Evolutionary conservation across 2,113 vertebrate species (phyloP), one percentile per base, ranked within the genome.

Genomic region (Riparia riparia): DNA sequence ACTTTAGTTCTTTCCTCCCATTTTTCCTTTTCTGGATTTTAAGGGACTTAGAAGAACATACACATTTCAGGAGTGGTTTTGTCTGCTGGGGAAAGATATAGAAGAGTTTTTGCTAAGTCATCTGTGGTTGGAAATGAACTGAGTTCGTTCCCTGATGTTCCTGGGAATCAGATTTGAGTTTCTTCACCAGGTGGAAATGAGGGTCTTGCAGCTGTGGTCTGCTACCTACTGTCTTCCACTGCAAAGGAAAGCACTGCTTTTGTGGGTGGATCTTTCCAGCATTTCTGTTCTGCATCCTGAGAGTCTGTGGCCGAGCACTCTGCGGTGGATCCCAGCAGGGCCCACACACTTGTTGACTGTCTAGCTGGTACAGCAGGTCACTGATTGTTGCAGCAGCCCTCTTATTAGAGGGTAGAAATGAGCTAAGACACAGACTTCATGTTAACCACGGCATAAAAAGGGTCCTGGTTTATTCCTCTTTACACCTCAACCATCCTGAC

Each of bases 231-330:
- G 60, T 50, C 44, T 82, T 50, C 41, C 31, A 31, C 37, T 2
- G 0, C 24, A 32, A 44, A 72, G 57, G 25, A n/a, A 29, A 42
- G 28, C 0, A 0, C 26, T 79, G 63, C 4, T 1, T 77, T 57
- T 66, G 45, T 51, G 20, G 37, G 24, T 70, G 45, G 41, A 41
- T 61, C 32, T 66, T 57, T 16, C 17, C 50, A 44, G 58, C 9
- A 7, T 21, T 85, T 54, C 68, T 51, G 31, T 77, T 45, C 57
- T 60, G 44, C 8, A 4, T 61, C 37, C 41, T 31, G 37, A 56
- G 34, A 15, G 29, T 28, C 37, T 1, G 2, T 49, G 64, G 64
- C 69, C 56, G 53, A 88, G 53, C 21, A 39, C 39, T n/a, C 17
- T 61, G 47, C 18, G 22, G 28, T 53, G 39, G n/a, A 39, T 86